A percentile compares a stretch with the other conserved stretches of the same genome.
phyloP scores from a whole-genome alignment of 2,113 vertebrate species.

The Oryctolagus cuniculus region DNA sequence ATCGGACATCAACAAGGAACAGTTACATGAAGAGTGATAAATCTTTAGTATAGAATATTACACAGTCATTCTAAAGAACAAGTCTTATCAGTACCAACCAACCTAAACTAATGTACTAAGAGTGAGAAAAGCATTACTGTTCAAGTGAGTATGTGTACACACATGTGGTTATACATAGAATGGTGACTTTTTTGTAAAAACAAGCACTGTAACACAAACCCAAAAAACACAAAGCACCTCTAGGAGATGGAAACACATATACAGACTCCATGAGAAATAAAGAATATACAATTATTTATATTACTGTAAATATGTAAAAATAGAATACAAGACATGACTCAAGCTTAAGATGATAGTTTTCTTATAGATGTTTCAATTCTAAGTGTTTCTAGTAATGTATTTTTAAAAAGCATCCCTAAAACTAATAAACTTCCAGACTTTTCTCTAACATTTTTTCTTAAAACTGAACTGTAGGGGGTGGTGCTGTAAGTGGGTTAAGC shows the following conservation, averaged over 20 bases:
- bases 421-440: neutral
- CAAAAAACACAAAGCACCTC: neutral
- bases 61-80: neutral
- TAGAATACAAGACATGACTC: neutral
- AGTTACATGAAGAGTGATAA: neutral
- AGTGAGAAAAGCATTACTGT: neutral
- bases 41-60: neutral
- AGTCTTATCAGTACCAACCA: neutral
- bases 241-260: neutral
- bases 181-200: neutral
- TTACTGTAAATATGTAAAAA: neutral
- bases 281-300: neutral
- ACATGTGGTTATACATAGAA: neutral
- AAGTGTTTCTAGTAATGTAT: neutral
- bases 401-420: slow-evolving; percentile 21
- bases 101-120: neutral
- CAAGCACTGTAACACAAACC: neutral
- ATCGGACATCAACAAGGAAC: neutral
- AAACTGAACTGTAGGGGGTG: slow-evolving; percentile 1
- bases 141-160: neutral
- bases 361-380: neutral
- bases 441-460: neutral
- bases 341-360: neutral
- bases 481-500: too few relatives aligned
- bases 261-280: neutral